These are phyloP conservation scores for Eulacestoma nigropectus DNA, from an alignment of 2,113 vertebrate species.

Conservation along the genomic window DNA sequence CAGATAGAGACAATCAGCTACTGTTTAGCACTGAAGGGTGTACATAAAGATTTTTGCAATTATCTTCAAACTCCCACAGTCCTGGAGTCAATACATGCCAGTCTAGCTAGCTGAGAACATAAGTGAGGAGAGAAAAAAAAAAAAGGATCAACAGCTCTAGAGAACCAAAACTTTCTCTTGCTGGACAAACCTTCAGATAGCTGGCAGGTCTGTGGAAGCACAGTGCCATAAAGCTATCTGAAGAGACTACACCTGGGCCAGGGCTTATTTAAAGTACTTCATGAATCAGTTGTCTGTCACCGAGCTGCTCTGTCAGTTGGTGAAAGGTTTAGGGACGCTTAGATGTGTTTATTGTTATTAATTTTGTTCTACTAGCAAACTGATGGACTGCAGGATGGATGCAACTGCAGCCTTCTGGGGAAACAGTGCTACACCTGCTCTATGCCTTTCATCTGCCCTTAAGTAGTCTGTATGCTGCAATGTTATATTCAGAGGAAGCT, in stretches of 20 bases:
- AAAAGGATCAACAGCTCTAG: background rate
- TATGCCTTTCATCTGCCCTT: background rate
- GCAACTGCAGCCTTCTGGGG: background rate
- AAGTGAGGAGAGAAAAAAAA: background rate
- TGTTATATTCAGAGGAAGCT: background rate
- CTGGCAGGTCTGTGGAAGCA: background rate
- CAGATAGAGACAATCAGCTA: background rate
- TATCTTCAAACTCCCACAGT: background rate
- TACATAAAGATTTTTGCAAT: background rate
- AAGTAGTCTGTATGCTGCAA: background rate
- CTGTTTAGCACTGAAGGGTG: fast-evolving
- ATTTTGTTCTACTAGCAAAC: background rate
- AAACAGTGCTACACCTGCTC: background rate
- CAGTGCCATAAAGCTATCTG: background rate
- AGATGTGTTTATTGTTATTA: background rate
- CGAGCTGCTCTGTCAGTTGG: background rate
- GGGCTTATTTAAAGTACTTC: background rate
- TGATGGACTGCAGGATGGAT: background rate
- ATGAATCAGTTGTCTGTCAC: background rate
- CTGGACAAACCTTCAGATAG: background rate
- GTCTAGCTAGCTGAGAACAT: fast-evolving
- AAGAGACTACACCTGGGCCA: background rate
- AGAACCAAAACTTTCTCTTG: background rate
- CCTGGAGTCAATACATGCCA: background rate
- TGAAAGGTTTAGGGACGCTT: background rate